Conservation (phyloP, 92 coral and sea anemone species). For the Phymanthus crucifer region DNA sequence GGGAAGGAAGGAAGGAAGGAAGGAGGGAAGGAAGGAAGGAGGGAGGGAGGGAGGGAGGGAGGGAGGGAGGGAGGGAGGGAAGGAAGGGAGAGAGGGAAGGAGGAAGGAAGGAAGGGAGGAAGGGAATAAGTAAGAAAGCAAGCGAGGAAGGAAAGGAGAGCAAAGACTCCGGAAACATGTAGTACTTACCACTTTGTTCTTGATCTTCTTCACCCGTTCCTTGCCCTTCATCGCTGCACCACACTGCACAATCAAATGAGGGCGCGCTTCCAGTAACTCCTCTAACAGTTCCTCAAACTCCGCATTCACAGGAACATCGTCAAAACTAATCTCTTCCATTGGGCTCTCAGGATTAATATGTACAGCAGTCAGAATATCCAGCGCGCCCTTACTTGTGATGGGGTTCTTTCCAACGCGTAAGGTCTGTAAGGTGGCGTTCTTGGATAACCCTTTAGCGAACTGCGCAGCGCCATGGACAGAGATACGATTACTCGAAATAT, state of each 20-base stretch:
- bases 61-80: background rate
- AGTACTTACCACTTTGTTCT: slow-evolving; percentile 81
- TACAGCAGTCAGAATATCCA: slow-evolving; percentile 66
- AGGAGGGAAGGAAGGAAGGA: background rate
- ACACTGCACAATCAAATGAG: slow-evolving; percentile 77
- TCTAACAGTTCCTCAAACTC: slow-evolving; percentile 82
- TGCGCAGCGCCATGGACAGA: slow-evolving; percentile 67
- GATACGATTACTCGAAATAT: slow-evolving; percentile 80
- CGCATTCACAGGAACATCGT: slow-evolving; percentile 81
- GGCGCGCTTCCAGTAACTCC: slow-evolving; percentile 63
- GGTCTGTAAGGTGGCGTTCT: slow-evolving; percentile 69
- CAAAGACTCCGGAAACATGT: background rate
- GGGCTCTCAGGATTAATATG: slow-evolving; percentile 73
- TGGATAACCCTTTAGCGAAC: slow-evolving; percentile 68
- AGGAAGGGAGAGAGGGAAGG: background rate
- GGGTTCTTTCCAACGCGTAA: slow-evolving; percentile 84
- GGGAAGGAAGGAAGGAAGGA: background rate
- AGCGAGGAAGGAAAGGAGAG: too few species aligned
- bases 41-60: background rate
- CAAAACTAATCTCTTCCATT: slow-evolving; percentile 78
- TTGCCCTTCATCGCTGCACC: slow-evolving; percentile 90
- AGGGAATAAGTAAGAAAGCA: too few species aligned
- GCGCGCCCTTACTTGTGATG: slow-evolving; percentile 68
- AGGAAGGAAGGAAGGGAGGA: too few species aligned
- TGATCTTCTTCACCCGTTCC: slow-evolving; percentile 77